Conservation (phyloP, 2,113 vertebrate species). For the Solea solea region DNA sequence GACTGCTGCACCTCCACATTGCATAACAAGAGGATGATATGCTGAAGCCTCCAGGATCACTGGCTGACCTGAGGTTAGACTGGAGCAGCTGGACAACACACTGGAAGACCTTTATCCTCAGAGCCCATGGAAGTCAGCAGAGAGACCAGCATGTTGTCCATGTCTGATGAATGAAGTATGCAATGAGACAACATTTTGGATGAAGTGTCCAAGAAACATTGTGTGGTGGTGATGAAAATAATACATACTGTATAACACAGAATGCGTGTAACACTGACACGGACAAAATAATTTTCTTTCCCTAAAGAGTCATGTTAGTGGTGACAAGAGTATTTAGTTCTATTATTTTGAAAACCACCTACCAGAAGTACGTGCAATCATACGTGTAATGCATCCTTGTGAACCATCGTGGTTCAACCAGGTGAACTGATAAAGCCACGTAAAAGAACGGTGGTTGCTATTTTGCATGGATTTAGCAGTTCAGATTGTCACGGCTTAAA, state of each 20-base stretch:
- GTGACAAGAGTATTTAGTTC: too few relatives aligned
- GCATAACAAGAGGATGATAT: slow-evolving; percentile 1
- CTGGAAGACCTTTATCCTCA: slow-evolving; percentile 32
- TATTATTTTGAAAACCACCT: slow-evolving; percentile 9
- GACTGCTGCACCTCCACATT: slow-evolving; percentile 13
- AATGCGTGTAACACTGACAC: not conserved
- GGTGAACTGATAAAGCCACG: too few relatives aligned
- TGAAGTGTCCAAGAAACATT: slow-evolving; percentile 7
- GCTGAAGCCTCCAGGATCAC: too few relatives aligned
- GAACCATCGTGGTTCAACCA: too few relatives aligned
- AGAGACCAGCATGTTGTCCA: slow-evolving; percentile 38
- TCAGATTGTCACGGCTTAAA: too few relatives aligned
- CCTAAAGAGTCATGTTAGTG: not conserved
- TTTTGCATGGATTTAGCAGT: too few relatives aligned
- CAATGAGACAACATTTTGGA: slow-evolving; percentile 7
- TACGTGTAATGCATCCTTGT: too few relatives aligned
- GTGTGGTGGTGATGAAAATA: slow-evolving; percentile 18
- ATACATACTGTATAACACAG: too few relatives aligned
- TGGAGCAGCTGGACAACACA: slow-evolving; percentile 59
- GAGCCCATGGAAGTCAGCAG: slow-evolving; percentile 23
- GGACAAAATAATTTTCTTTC: too few relatives aligned
- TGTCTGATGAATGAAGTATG: slow-evolving; percentile 24
- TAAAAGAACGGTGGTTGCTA: too few relatives aligned
- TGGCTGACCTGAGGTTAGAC: slow-evolving; percentile 40
- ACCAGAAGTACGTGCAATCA: slow-evolving; percentile 2